Base-by-base conservation (phyloP, 1,140 invertebrate species). In the Drosophila cardini region DNA sequence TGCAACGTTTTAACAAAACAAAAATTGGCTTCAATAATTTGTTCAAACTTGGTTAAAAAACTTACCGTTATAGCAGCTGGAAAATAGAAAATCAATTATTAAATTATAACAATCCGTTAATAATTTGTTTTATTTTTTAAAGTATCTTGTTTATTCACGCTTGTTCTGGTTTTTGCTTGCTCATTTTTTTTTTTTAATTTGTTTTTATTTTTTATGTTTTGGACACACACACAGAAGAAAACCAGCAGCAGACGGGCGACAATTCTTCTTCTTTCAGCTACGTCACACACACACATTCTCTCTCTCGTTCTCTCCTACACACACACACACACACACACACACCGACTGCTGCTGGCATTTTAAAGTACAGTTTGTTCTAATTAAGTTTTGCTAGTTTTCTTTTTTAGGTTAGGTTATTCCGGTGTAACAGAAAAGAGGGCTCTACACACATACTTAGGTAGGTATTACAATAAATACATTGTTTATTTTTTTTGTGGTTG, bases 121-220 rank as follows among this genome's bases (percentile, higher is more conserved):
- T 10, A 34, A 30, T 18, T 48, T 40, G 1, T 9, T 67, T 56
- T 43, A 63, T 34, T 71, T 64, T 71, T 63, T 11, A 62, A 45
- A 38, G 30, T 70, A 62, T 62, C 30, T 62, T 68, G 56, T 70
- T 71, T 71, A 71, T 71, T 71, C 60, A 71, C 68, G 68, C 68
- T 64, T 71, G 32, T 71, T 71, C 60, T 71, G 16, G 26, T 64
- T 26, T 26, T 26, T 64, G 60, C 60, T 64, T 64, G 48, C 68
- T 71, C 15, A 48, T 30, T 30, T 52, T 0, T 16, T 34, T 50
- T 50, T 11, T 48, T 26, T 48, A 21, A 6, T 26, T 11, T 18
- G 45, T 34, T 6, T 34, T 34, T 48, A 1, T 13, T 30, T 48
- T 48, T 11, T 50, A 5, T 30, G 21, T 30, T 52, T 13, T 30